phyloP scores from a whole-genome alignment of 2,113 vertebrate species.

The Lasiurus borealis region DNA sequence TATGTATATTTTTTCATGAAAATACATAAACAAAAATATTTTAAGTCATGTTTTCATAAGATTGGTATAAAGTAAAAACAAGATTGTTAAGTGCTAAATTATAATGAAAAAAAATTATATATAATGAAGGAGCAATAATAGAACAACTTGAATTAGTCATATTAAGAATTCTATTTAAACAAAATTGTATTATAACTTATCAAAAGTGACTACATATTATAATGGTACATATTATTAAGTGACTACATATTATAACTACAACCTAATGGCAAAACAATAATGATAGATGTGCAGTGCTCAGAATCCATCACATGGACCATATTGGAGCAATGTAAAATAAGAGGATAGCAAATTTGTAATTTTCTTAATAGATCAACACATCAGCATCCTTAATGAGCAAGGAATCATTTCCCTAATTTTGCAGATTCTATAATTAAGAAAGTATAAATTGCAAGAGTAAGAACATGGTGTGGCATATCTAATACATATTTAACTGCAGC shows the following conservation, averaged over 20 bases:
- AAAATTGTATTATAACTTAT: not conserved
- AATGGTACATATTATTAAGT: not conserved
- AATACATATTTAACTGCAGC: not conserved
- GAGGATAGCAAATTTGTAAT: not conserved
- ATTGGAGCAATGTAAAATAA: not conserved
- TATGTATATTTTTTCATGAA: not conserved
- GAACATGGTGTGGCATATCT: not conserved
- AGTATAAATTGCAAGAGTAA: not conserved
- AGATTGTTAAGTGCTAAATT: not conserved
- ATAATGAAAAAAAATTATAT: not conserved
- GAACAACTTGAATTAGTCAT: not conserved
- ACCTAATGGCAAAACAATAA: not conserved
- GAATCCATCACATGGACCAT: not conserved
- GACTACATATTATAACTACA: not conserved
- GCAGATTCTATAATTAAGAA: not conserved
- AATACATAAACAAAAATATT: not conserved
- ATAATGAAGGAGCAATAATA: not conserved
- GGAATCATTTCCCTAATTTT: not conserved
- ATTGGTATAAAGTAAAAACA: not conserved
- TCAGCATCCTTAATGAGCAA: not conserved
- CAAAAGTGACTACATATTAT: not conserved
- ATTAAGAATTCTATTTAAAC: not conserved
- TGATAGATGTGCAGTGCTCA: not conserved
- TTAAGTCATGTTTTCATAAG: not conserved
- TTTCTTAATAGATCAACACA: not conserved